Percentiles rank a stretch among this genome's conserved stretches.
Evolutionary conservation across 37 sponge, comb jelly and placozoan genomes (phyloP).

Genomic region (Chondrosia reniformis): DNA sequence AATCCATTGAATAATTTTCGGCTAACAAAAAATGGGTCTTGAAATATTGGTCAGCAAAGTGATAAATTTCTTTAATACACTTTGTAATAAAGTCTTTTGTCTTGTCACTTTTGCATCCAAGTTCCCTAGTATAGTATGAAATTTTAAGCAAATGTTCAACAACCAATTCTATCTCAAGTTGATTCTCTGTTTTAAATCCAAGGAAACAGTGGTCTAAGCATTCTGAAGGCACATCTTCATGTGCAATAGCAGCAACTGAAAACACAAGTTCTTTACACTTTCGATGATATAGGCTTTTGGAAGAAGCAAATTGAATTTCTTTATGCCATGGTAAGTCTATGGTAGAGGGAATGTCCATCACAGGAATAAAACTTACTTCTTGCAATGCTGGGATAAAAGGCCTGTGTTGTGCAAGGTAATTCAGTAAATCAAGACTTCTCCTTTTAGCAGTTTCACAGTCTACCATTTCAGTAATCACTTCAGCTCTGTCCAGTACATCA

Average conservation of each 20-base stretch:
- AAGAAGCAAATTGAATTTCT: background rate
- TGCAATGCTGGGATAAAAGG: background rate
- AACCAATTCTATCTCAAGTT: too few species aligned
- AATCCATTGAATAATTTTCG: background rate
- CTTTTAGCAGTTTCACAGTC: background rate
- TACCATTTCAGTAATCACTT: background rate
- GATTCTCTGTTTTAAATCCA: background rate
- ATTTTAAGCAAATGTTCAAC: too few species aligned
- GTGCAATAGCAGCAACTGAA: background rate
- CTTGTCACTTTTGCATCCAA: too few species aligned
- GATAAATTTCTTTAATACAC: too few species aligned
- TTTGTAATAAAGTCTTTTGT: too few species aligned
- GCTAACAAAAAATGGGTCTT: background rate
- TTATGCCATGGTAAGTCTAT: background rate
- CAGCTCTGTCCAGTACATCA: slow-evolving; percentile 43
- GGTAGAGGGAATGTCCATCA: background rate
- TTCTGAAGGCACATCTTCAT: too few species aligned
- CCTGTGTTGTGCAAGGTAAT: background rate
- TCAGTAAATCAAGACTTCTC: background rate
- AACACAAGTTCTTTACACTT: background rate
- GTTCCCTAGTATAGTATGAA: too few species aligned
- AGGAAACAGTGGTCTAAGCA: too few species aligned
- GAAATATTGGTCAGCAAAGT: too few species aligned
- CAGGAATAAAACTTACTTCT: background rate
- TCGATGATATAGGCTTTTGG: background rate